Evolutionary conservation across 2,797 vertebrate species (phyloP), one percentile per base, ranked within the genome.

Genomic region (Labeo calbasu): DNA sequence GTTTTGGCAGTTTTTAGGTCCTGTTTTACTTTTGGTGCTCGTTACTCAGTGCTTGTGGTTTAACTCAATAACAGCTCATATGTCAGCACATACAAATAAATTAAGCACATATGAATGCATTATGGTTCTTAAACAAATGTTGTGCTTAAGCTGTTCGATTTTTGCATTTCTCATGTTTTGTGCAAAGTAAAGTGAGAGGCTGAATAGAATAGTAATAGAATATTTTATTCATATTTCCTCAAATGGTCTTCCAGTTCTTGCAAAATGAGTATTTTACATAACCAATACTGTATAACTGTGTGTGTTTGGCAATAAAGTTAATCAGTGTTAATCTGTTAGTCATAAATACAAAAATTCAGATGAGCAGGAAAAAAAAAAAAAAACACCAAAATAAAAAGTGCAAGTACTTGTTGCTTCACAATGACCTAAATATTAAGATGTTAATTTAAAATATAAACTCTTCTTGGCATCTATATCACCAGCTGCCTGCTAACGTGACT

Each of bases 191-290:
- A 82, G 48, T 25, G 9, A 73, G 28, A 82, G 57, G 21, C 57
- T 51, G 5, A 53, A 65, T 5, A 23, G 19, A 63, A 63, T 28
- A 17, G 46, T 82, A 70, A 28, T 28, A 78, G 40, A 78, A 53
- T 75, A 81, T 81, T 75, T 75, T 75, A 82, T 73, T 82, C 59
- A 51, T 65, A 82, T 51, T 82, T 63, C 43, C 80, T 75, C 19
- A 50, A 72, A 63, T 36, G 12, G 19, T 50, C 17, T 63, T 82
- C 21, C 57, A 82, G 57, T 72, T 82, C 70, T 71, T 72, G 53
- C 72, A 61, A 48, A 81, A 53, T 19, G 1, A 17, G 25, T 15
- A 19, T 75, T 75, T 65, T 65, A 65, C 59, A 66, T 68, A 65
- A 75, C 59, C 71, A 75, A 82, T 40, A 65, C 81, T 82, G 21